Evolutionary conservation across 2,113 vertebrate species (phyloP).

Genomic region (Macrotus californicus): DNA sequence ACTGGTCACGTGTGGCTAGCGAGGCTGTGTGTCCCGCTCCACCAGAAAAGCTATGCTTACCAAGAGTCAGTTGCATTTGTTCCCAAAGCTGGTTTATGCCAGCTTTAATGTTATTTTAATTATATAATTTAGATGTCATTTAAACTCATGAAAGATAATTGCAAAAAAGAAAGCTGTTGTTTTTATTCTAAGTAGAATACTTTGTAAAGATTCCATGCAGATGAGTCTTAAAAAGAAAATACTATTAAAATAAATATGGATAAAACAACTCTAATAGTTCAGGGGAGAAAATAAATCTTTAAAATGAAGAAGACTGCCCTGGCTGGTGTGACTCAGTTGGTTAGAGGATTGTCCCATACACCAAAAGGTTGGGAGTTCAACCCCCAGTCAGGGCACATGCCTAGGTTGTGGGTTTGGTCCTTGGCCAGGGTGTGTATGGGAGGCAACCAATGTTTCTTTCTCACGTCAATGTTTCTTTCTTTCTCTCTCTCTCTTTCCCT

Average conservation of each 20-base stretch:
- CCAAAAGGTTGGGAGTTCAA: too few species aligned
- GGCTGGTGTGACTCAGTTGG: too few species aligned
- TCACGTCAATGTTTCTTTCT: too few species aligned
- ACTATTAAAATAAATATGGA: not conserved
- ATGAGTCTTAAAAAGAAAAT: slow-evolving; percentile 24
- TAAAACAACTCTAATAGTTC: not conserved
- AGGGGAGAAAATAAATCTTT: not conserved
- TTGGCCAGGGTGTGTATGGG: too few species aligned
- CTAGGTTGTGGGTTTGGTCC: too few species aligned
- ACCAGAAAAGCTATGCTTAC: not conserved
- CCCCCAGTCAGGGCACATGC: too few species aligned
- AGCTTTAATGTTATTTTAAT: not conserved
- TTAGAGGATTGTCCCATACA: too few species aligned
- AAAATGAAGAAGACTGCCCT: not conserved
- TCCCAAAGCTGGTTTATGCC: not conserved
- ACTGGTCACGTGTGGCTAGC: accelerated
- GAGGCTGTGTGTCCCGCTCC: not conserved
- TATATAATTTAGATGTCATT: not conserved
- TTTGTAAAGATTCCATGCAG: not conserved
- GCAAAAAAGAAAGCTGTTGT: not conserved
- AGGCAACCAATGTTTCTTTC: too few species aligned
- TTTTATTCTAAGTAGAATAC: not conserved
- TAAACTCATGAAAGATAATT: not conserved
- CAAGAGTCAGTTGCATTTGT: not conserved
- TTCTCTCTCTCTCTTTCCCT: too few species aligned